Percentiles rank a stretch among this genome's conserved stretches.
Conservation (phyloP, 2,113 vertebrate species). For the Camelus dromedarius region DNA sequence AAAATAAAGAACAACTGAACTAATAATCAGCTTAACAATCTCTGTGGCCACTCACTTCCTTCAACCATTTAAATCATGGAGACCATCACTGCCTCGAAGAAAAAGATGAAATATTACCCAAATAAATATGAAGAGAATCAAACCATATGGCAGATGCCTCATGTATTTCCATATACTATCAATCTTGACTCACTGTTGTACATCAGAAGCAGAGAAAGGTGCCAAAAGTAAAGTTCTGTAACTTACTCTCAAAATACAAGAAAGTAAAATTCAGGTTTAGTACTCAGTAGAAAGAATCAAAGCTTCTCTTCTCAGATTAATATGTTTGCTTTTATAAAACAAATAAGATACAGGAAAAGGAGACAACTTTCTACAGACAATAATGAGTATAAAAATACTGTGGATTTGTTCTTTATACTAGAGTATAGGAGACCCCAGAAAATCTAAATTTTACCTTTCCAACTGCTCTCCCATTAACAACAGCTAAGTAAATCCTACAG, state of each 20-base stretch:
- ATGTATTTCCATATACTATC: background rate
- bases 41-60: background rate
- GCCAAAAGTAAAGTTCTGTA: background rate
- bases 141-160: background rate
- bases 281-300: background rate
- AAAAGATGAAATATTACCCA: slow-evolving; percentile 1
- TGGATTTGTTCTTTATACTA: background rate
- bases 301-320: background rate
- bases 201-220: background rate
- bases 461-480: background rate
- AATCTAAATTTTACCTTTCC: background rate
- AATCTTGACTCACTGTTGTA: background rate
- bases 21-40: background rate
- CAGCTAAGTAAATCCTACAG: background rate
- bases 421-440: background rate
- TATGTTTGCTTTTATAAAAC: background rate
- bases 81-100: background rate
- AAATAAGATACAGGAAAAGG: background rate
- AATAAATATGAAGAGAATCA: background rate
- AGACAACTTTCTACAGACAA: background rate
- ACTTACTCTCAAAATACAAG: background rate
- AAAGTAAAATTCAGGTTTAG: background rate
- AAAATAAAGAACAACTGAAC: background rate
- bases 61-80: background rate
- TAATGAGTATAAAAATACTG: background rate